phyloP scores from a whole-genome alignment of 2,888 invertebrate species.

The Caenorhabditis sp. region DNA sequence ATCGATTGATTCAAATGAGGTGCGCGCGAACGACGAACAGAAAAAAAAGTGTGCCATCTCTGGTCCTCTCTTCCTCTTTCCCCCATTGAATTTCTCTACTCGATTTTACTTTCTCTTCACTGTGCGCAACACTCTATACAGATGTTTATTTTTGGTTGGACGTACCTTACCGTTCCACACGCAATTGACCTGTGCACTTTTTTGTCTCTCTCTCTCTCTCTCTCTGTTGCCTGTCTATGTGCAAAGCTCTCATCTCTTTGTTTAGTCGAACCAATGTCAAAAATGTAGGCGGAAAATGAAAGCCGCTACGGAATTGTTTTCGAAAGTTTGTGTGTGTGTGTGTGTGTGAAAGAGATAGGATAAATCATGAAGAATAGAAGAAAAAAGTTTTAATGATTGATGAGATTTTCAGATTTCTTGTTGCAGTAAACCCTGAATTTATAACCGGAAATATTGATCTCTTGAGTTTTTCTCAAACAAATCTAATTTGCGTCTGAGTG shows the following conservation, averaged over 20 bases:
- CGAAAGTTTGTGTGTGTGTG: neutral
- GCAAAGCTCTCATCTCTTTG: neutral
- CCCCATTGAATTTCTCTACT: conserved; percentile 7
- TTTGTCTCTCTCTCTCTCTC: no score
- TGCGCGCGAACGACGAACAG: neutral
- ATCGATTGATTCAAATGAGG: neutral
- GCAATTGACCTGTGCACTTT: neutral
- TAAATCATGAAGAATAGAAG: neutral
- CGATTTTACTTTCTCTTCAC: conserved; percentile 8
- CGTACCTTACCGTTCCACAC: neutral
- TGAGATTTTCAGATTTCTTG: neutral
- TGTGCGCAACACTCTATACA: neutral
- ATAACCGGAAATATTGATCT: no score
- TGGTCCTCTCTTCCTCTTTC: neutral
- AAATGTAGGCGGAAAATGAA: neutral
- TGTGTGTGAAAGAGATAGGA: neutral
- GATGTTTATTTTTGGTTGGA: neutral
- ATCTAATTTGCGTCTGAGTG: no score
- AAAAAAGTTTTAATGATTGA: neutral
- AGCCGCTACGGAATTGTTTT: neutral
- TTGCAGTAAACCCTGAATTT: no score
- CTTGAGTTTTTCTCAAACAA: no score
- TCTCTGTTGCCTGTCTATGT: neutral
- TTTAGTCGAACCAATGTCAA: neutral
- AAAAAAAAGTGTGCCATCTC: conserved; percentile 14